Percentiles rank a stretch among this genome's conserved stretches.
phyloP scores from a whole-genome alignment of 2,797 vertebrate species.

The Syndactyla subalaris region DNA sequence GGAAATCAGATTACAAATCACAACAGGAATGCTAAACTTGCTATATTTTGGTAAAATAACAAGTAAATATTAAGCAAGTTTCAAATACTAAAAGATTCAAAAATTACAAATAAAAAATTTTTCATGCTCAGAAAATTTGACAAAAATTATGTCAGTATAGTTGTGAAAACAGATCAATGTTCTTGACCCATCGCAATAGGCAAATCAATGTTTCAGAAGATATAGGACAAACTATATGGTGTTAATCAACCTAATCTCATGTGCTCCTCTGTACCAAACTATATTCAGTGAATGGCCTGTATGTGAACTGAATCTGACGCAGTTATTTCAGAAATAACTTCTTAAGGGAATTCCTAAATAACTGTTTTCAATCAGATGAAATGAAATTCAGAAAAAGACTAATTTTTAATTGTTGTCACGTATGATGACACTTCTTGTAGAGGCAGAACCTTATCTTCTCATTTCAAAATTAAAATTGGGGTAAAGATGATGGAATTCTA shows the following conservation, averaged over 20 bases:
- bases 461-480: slow-evolving; percentile 38
- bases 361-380: background rate
- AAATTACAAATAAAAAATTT: background rate
- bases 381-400: background rate
- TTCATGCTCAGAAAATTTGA: background rate
- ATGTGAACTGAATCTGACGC: background rate
- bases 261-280: background rate
- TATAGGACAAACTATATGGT: background rate
- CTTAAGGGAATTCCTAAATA: background rate
- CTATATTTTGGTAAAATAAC: slow-evolving; percentile 37
- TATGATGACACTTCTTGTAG: background rate
- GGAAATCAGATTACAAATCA: slow-evolving; percentile 27
- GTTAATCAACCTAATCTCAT: background rate
- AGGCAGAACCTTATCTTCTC: slow-evolving; percentile 9
- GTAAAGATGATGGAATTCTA: background rate
- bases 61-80: slow-evolving; percentile 54
- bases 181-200: background rate
- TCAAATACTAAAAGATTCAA: background rate
- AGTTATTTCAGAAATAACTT: background rate
- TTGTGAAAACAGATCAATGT: slow-evolving; percentile 1
- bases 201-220: background rate
- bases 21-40: slow-evolving; percentile 22
- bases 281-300: background rate
- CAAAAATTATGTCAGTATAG: slow-evolving; percentile 10
- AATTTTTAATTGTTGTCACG: background rate